Conservation (phyloP, 1,140 invertebrate species). For the Drosophila chauvacae region DNA sequence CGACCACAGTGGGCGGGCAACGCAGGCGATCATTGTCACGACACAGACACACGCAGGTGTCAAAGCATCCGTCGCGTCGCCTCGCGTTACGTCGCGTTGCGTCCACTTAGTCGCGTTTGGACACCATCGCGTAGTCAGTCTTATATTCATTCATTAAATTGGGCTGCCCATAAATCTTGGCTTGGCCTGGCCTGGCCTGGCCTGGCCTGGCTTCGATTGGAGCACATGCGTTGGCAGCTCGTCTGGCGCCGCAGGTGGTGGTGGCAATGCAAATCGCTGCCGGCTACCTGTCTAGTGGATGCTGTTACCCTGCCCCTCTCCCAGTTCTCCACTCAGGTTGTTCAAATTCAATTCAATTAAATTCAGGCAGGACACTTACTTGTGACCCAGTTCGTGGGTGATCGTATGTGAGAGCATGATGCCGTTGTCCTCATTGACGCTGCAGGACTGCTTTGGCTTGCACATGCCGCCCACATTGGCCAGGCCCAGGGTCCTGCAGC, state of each 20-base stretch:
- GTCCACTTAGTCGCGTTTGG: conserved; percentile 56
- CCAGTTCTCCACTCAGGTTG: not conserved
- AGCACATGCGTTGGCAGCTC: conserved; percentile 51
- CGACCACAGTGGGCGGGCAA: conserved; percentile 61
- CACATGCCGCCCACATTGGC: conserved; percentile 96
- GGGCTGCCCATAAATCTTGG: conserved; percentile 70
- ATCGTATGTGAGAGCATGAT: conserved; percentile 96
- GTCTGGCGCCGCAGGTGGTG: conserved; percentile 48
- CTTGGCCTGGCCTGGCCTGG: conserved; percentile 13
- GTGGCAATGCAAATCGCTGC: conserved; percentile 31
- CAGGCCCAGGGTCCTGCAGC: conserved; percentile 91
- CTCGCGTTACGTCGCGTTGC: conserved; percentile 43
- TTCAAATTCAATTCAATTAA: not conserved
- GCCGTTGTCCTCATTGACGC: conserved; percentile 96
- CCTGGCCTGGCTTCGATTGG: conserved; percentile 13
- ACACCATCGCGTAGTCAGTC: conserved; percentile 11
- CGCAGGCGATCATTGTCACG: conserved; percentile 78
- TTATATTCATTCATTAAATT: conserved; percentile 75
- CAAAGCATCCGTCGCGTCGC: conserved; percentile 73
- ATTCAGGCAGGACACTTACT: conserved; percentile 87
- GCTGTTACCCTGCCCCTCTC: no score
- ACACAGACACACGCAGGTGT: conserved; percentile 71
- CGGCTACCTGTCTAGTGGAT: conserved; percentile 33
- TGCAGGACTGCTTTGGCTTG: conserved; percentile 93
- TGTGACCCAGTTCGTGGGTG: conserved; percentile 96